Base-by-base conservation (phyloP, 2,888 invertebrate species). In the Xanthia icteritia region DNA sequence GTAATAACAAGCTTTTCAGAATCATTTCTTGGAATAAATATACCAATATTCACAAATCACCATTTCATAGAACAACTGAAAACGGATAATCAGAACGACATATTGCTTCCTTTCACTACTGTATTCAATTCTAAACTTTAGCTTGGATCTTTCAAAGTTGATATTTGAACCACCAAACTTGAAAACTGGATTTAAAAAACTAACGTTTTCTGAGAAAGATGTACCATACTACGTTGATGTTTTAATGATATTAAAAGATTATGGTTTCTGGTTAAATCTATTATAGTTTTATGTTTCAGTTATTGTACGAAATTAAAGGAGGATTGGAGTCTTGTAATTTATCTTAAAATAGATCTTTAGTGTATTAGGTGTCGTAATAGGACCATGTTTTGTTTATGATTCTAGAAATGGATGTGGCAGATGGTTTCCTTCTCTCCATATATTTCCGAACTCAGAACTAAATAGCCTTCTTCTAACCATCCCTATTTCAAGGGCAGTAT, bases 231-330 rank as follows among this genome's bases (percentile, higher is more conserved):
- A 39, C 71, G 77, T 65, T 81, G 78, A 86, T 81, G 73, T 79
- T 81, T 82, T 81, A 76, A 78, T 73, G 73, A 79, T 82, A 80
- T 83, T 76, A 88, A 69, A 78, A 74, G 81, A 87, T 86, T 79
- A 86, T 85, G 61, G 77, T 76, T 88, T 88, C 88, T 76, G 45
- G 81, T 86, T 66, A 86, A 84, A 81, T 69, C 77, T 81, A 71
- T 84, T 76, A 80, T 56, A 58, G 82, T 84, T 79, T 80, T 77
- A 73, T 76, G 60, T 80, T 83, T 73, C 63, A 72, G 68, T 61
- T 66, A 74, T 77, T 54, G 31, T 66, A 51, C 63, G 73, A 31
- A 58, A 71, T 75, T 48, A 61, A 42, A 73, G 66, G 2, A 45
- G 54, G 60, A 73, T 77, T 45, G 27, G 48, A 60, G 5, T 27